Percentiles rank a stretch among this genome's conserved stretches.
Conservation (phyloP, 2,888 invertebrate species). For the Galerucella nymphaeae region DNA sequence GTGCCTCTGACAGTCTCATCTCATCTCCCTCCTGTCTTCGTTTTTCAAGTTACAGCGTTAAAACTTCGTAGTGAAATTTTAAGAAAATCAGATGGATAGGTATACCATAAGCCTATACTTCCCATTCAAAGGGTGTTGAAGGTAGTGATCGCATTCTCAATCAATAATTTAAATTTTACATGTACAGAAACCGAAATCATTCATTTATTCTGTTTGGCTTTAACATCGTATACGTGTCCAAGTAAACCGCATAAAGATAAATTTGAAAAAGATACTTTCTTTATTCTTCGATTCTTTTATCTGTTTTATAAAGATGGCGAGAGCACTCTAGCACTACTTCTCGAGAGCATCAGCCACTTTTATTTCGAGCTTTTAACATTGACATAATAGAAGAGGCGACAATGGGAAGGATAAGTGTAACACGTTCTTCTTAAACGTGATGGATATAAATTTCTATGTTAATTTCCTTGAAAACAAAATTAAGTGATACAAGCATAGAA, state of each 20-base stretch:
- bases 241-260: neutral
- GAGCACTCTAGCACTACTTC: constrained; percentile 7
- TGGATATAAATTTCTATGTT: neutral
- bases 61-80: too few relatives aligned
- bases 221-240: neutral
- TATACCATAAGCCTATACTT: too few relatives aligned
- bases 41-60: too few relatives aligned
- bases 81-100: too few relatives aligned
- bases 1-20: too few relatives aligned
- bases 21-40: too few relatives aligned
- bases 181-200: too few relatives aligned
- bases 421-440: neutral
- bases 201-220: too few relatives aligned
- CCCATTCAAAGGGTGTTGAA: too few relatives aligned
- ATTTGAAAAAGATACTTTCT: neutral
- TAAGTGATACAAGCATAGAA: too few relatives aligned
- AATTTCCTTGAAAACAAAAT: neutral
- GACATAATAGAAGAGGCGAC: neutral
- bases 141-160: too few relatives aligned
- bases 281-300: constrained; percentile 4
- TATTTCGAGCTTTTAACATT: neutral
- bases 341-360: constrained; percentile 15
- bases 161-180: too few relatives aligned
- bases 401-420: neutral
- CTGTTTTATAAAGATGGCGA: neutral